Base-by-base conservation (phyloP, 2,113 vertebrate genomes). In the Taxidea taxus region DNA sequence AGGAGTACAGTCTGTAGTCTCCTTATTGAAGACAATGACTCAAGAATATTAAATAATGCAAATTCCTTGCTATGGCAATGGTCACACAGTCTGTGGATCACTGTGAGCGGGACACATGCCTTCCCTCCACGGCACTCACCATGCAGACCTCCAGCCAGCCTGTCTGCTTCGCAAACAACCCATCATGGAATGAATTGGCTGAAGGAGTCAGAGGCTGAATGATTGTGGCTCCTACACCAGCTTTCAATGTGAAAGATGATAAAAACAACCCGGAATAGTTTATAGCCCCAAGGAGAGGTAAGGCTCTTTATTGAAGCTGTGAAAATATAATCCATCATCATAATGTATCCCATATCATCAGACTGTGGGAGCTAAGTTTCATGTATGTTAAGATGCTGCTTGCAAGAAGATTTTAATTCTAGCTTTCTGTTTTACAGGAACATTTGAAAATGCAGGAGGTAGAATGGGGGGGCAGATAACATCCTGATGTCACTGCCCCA, bases 181-280 rank as follows among this genome's bases (percentile, higher is more conserved):
- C 31, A 4, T 88, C n/a, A 4, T 4, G 4, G 93, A 77, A 27
- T 70, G 94, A 96, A 90, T 56, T 37, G 23, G 20, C 39, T 8
- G 42, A 34, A 60, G 58, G 92, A 74, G 95, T 95, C 81, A 31
- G 27, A 82, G 39, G 87, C 91, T 95, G 85, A 68, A 56, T 4
- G 21, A 29, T 60, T 2, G 80, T 66, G 42, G 12, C 81, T 86
- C 66, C 92, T 88, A 25, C 0, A 31, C 70, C n/a, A 58, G 66
- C 82, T 97, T 66, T 88, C 94, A 39, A 39, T 20, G n/a, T 39
- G 82, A 72, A 98, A 97, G 84, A 89, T 0, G 5, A 42, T 94
- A 81, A 86, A 66, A 97, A 21, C 89, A 96, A 51, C 62, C 21
- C 37, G 96, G 94, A 95, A 92, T 98, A 87, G 97, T 98, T 98